Conservation (phyloP, 2,797 vertebrate species). For the Adrianichthys oophorus region DNA sequence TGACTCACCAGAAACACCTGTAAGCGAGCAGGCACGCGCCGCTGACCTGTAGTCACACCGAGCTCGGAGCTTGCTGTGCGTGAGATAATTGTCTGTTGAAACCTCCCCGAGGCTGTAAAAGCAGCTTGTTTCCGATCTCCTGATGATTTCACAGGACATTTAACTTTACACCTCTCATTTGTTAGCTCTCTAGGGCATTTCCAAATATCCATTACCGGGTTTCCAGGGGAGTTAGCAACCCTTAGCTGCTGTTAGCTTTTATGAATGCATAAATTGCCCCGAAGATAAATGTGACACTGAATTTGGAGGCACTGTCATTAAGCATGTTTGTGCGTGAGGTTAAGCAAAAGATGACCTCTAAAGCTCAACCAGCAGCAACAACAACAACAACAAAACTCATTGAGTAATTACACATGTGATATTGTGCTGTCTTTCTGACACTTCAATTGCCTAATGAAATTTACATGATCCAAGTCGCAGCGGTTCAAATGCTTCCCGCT, state of each 20-base stretch:
- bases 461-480: conserved; percentile 51
- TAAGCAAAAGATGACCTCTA: conserved; percentile 48
- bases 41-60: conserved; percentile 51
- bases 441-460: conserved; percentile 46
- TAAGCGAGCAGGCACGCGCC: conserved; percentile 42
- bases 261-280: conserved; percentile 71
- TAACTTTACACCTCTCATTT: conserved; percentile 83
- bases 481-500: conserved; percentile 43
- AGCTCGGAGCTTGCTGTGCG: conserved; percentile 32
- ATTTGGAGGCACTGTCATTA: conserved; percentile 49
- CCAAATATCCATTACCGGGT: conserved; percentile 78
- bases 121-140: conserved; percentile 74
- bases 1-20: conserved; percentile 53
- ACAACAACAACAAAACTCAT: conserved; percentile 1
- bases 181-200: conserved; percentile 79
- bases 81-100: conserved; percentile 68
- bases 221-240: conserved; percentile 67
- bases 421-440: conserved; percentile 33
- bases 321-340: conserved; percentile 27
- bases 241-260: conserved; percentile 79
- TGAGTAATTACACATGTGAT: conserved; percentile 17
- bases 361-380: conserved; percentile 4
- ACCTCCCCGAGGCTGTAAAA: conserved; percentile 63
- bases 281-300: conserved; percentile 60
- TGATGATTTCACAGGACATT: conserved; percentile 84